Conservation (phyloP, 2,113 vertebrate species). For the Sitta europaea region DNA sequence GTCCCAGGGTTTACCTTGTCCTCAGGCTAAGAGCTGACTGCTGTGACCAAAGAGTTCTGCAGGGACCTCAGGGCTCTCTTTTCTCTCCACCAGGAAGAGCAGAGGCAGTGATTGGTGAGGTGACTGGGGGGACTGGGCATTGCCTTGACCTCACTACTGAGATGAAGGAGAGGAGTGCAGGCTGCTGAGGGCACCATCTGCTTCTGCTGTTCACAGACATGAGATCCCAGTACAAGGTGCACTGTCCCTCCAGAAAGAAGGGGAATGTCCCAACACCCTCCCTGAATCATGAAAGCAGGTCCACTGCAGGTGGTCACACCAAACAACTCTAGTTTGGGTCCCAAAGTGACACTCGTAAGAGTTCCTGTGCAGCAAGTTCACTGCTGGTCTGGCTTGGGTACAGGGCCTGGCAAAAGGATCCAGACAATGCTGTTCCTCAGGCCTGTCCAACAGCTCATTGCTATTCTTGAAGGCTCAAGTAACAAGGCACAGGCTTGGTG, state of each 20-base stretch:
- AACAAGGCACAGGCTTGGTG: not conserved
- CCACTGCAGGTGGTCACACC: not conserved
- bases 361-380: not conserved
- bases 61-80: not conserved
- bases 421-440: not conserved
- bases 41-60: not conserved
- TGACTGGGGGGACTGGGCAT: not conserved
- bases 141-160: not conserved
- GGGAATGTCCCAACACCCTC: not conserved
- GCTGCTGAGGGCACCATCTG: not conserved
- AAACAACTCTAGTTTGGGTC: not conserved
- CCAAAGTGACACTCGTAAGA: not conserved
- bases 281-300: not conserved
- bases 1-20: not conserved
- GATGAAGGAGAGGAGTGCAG: not conserved
- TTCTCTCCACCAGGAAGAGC: not conserved
- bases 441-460: not conserved
- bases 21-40: not conserved
- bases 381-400: not conserved
- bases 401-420: not conserved
- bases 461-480: not conserved
- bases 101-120: not conserved
- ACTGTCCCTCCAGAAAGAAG: not conserved
- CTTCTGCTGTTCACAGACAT: not conserved
- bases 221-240: not conserved